Evolutionary conservation across 1,140 invertebrate species (phyloP), one percentile per base, ranked within the genome.

Genomic region (Drosophila rufa): DNA sequence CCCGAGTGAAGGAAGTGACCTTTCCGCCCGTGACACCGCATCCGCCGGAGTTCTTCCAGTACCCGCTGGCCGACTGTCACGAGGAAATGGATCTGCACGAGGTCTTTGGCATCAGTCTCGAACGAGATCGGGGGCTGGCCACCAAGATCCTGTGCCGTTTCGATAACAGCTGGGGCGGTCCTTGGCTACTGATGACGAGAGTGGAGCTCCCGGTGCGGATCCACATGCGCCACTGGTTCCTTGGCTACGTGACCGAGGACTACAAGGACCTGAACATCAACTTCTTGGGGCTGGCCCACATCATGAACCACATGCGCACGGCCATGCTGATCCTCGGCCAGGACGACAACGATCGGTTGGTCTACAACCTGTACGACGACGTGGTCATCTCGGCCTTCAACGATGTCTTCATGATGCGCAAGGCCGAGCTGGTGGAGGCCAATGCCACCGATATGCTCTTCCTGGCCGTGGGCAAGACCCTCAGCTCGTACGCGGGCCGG

Each of bases 181-280:
- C 83, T n/a, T 86, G 83, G 83, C 42, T 87, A 3, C 68, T 86
- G n/a, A 87, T 82, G 83, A 74, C 64, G 1, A 83, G 83, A 8
- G 73, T 86, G 2, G 71, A 87, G 53, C 57, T 86, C 33, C 83
- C 83, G 0, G 58, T 33, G 0, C 71, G 83, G 0, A n/a, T 86
- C 0, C 83, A 86, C 17, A 53, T 87, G 64, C 40, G 83, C 0
- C 83, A 87, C 40, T 86, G 83, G 83, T 77, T 69, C 42, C 80
- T 86, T 8, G 83, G 83, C 17, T 87, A 86, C 14, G 9, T 82
- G 2, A 77, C 79, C 6, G 76, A 86, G 0, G 83, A 86, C 46
- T 86, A 80, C 11, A 77, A 74, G 64, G 83, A 86, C 9, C 25
- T 87, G 43, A 86, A 87, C 33, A 82, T 80, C 8, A 86, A 86